phyloP scores from a whole-genome alignment of 2,888 invertebrate genomes.

The Acleris sparsana region DNA sequence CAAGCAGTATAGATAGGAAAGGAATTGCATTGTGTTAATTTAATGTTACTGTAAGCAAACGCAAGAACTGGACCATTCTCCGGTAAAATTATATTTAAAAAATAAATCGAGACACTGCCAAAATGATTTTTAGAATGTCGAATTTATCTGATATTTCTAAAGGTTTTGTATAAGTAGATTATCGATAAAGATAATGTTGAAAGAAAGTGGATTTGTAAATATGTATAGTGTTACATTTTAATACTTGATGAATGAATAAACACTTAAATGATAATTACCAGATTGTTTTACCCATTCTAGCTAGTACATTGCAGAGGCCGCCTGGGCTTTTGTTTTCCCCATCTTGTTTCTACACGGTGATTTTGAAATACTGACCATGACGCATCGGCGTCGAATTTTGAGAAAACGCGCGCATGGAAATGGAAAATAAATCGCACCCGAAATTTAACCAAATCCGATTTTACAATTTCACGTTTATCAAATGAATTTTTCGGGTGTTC shows the following conservation, averaged over 20 bases:
- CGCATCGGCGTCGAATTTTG: too few relatives aligned
- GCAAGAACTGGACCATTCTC: not conserved
- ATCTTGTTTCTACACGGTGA: too few relatives aligned
- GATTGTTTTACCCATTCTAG: not conserved
- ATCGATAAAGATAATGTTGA: constrained; percentile 9
- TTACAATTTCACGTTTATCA: too few relatives aligned
- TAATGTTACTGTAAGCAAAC: too few relatives aligned
- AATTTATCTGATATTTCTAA: constrained; percentile 53
- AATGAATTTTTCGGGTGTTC: too few relatives aligned
- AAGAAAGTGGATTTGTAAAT: constrained; percentile 46
- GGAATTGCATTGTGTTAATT: too few relatives aligned
- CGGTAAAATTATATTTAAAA: constrained; percentile 14
- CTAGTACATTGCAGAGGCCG: not conserved
- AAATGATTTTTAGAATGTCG: constrained; percentile 50
- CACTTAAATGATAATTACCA: constrained; percentile 34
- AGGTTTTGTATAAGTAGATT: constrained; percentile 49
- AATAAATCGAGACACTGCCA: constrained; percentile 46
- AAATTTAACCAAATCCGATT: too few relatives aligned
- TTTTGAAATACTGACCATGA: too few relatives aligned
- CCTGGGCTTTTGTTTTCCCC: too few relatives aligned
- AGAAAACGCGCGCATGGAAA: too few relatives aligned
- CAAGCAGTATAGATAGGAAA: too few relatives aligned
- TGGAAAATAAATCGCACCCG: too few relatives aligned
- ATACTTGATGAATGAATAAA: constrained; percentile 62
- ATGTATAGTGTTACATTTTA: constrained; percentile 71